Conservation (phyloP, 2,113 vertebrate genomes). For the Smithornis capensis region DNA sequence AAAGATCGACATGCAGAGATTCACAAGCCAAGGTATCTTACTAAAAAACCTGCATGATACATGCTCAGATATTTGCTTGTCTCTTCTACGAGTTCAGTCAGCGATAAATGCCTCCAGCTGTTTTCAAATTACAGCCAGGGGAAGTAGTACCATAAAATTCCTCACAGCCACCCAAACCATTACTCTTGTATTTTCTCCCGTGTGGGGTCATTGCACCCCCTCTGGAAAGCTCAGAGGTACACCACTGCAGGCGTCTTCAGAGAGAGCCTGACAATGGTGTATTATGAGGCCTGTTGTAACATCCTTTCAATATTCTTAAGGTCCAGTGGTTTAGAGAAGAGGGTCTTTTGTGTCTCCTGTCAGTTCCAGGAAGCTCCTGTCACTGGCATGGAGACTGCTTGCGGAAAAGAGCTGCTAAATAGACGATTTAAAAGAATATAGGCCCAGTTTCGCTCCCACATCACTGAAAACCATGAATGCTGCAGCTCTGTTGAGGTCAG, state of each 20-base stretch:
- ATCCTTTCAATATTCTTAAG: conserved; percentile 58
- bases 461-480: conserved; percentile 37
- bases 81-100: neutral
- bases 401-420: conserved; percentile 57
- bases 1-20: neutral
- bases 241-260: conserved; percentile 50
- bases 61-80: neutral
- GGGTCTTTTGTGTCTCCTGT: conserved; percentile 51
- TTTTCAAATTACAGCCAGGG: conserved; percentile 25
- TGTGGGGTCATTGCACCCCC: conserved; percentile 46
- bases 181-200: conserved; percentile 39
- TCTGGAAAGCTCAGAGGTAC: conserved; percentile 32
- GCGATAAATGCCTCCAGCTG: neutral
- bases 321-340: conserved; percentile 62
- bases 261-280: conserved; percentile 42
- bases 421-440: conserved; percentile 52
- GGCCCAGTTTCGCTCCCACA: neutral
- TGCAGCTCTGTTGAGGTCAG: conserved; percentile 31
- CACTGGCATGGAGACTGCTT: conserved; percentile 51
- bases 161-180: conserved; percentile 53
- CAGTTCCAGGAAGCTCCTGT: conserved; percentile 66
- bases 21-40: neutral
- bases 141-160: conserved; percentile 11
- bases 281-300: conserved; percentile 60
- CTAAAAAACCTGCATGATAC: neutral